Conservation (phyloP, 2,797 vertebrate genomes). For the Hozukius guyotensis region DNA sequence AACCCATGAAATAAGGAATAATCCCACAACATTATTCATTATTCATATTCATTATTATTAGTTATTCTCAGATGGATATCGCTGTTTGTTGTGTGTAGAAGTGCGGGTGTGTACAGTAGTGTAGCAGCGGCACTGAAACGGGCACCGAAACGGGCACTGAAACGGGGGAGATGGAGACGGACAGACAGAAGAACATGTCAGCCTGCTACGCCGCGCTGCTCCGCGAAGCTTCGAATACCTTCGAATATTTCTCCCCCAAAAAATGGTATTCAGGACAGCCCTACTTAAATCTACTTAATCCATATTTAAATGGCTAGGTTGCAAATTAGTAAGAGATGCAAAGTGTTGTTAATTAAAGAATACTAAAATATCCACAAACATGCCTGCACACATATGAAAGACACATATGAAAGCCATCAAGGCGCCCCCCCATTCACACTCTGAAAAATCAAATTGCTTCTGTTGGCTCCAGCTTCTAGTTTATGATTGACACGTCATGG, state of each 20-base stretch:
- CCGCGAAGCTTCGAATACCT: rapidly evolving
- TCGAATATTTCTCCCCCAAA: no score
- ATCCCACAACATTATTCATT: no score
- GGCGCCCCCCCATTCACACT: conserved; percentile 7
- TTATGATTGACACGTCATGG: conserved; percentile 50
- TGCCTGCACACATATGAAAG: conserved; percentile 62
- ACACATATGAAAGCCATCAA: conserved; percentile 70
- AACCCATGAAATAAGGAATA: neutral
- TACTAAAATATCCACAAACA: conserved; percentile 3
- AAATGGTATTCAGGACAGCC: rapidly evolving
- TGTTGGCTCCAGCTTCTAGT: conserved; percentile 31
- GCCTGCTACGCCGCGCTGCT: no score
- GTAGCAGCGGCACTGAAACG: no score
- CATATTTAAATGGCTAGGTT: neutral
- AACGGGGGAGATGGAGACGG: no score
- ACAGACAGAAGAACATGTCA: no score
- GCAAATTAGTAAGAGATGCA: neutral
- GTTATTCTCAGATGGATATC: no score
- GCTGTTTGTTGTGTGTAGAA: no score
- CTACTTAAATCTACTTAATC: neutral
- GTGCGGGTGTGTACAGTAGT: no score
- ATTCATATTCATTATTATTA: no score
- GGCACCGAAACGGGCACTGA: no score
- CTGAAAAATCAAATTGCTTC: conserved; percentile 34
- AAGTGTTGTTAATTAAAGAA: neutral